A percentile compares a stretch with the other conserved stretches of the same genome.
Conservation (phyloP, 2,888 invertebrate genomes). For the Philereme transversata region DNA sequence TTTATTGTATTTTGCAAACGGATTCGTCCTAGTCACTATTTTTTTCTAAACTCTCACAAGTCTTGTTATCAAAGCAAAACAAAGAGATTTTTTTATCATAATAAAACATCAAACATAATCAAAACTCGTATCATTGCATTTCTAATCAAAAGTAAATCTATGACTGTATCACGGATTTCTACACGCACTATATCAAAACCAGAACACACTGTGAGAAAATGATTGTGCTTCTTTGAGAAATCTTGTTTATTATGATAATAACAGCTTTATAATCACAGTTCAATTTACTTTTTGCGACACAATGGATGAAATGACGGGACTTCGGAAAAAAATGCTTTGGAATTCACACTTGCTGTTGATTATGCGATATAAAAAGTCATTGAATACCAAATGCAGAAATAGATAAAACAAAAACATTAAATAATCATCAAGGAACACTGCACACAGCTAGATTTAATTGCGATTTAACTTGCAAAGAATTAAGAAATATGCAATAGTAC, state of each 20-base stretch:
- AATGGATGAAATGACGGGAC: slow-evolving; percentile 50
- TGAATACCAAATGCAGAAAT: not conserved
- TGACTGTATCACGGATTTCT: slow-evolving; percentile 54
- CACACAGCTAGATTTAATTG: too few relatives aligned
- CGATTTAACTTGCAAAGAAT: too few relatives aligned
- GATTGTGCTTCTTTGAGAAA: slow-evolving; percentile 68
- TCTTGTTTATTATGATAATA: slow-evolving; percentile 69
- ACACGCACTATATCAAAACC: slow-evolving; percentile 58
- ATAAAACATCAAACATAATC: slow-evolving; percentile 22
- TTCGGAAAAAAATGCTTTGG: slow-evolving; percentile 48
- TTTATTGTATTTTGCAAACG: too few relatives aligned
- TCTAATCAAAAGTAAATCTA: slow-evolving; percentile 27
- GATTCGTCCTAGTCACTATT: too few relatives aligned
- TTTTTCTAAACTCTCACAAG: too few relatives aligned
- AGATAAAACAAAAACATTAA: not conserved
- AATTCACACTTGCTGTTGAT: slow-evolving; percentile 38
- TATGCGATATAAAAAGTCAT: slow-evolving; percentile 20
- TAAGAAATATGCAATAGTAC: too few relatives aligned
- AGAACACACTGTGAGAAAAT: slow-evolving; percentile 63
- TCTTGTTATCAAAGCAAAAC: too few relatives aligned
- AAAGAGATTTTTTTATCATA: too few relatives aligned
- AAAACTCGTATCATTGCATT: slow-evolving; percentile 18
- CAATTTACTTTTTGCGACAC: slow-evolving; percentile 70
- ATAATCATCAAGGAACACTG: too few relatives aligned
- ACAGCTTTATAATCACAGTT: slow-evolving; percentile 61